Base-by-base conservation (phyloP, 1,140 invertebrate genomes). In the Pomacea maculata region DNA sequence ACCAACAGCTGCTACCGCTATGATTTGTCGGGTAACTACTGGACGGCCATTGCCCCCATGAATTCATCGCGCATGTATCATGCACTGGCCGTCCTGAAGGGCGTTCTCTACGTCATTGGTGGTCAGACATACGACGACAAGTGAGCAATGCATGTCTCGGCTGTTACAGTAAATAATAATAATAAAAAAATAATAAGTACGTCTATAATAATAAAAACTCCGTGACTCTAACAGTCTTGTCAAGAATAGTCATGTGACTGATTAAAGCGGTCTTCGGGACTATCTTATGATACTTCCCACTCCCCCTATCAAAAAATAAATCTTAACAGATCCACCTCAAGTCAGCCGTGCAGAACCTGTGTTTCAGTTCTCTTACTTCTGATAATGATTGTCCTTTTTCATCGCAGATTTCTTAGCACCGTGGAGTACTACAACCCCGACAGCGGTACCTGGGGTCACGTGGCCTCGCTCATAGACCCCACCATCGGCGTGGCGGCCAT, bases 351-450 rank as follows among this genome's bases (percentile, higher is more conserved):
- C 34, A 45, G 34, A 45, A 0, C 34, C 34, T 45, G 6, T 45
- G 34, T 45, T 45, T 45, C 57, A 61, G 57, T 61, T 61, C 11
- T 61, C 57, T 61, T 11, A 61, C 8, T 1, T 17, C 57, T 9
- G 57, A 14, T 9, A 17, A 61, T 17, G 57, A 14, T 17, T 61
- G 57, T 21, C 67, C 67, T 25, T 12, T 72, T 29, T 78, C 61
- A 61, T 77, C 73, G 25, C 74, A 83, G 82, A 29, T 71, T 75
- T 3, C 65, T 86, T 25, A 75, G 81, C 68, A 77, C 70, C 45
- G 80, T 85, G 15, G 85, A 86, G 71, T 86, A 80, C 63, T 85
- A 85, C 72, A 85, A 86, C 70, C 81, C 85, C 6, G 83, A 83
- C 52, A 78, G 71, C 11, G 81, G 85, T 80, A 21, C 63, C 17